Evolutionary conservation across 2,797 vertebrate species (phyloP).

Genomic region (Hoplostethus atlanticus): DNA sequence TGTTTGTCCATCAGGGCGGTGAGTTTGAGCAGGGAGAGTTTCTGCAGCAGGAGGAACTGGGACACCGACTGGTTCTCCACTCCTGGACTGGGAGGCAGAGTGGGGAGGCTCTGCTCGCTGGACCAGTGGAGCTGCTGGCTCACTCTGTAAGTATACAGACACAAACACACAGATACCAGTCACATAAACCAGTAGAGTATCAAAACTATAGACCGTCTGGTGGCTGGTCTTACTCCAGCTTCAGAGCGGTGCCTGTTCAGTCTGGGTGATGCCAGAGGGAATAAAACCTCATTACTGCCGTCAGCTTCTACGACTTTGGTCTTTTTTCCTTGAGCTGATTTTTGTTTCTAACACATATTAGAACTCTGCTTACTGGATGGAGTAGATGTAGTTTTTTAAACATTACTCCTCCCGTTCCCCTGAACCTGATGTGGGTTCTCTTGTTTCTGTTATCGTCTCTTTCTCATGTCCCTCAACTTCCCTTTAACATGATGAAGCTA

Average conservation of each 20-base stretch:
- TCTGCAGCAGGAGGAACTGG: slow-evolving; percentile 86
- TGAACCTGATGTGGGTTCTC: too few relatives aligned
- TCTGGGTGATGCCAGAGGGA: neutral
- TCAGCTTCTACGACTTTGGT: too few relatives aligned
- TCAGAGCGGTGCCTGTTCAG: neutral
- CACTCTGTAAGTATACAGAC: slow-evolving; percentile 50
- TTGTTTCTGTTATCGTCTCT: too few relatives aligned
- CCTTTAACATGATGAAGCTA: too few relatives aligned
- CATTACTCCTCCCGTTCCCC: too few relatives aligned
- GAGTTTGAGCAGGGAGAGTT: slow-evolving; percentile 88
- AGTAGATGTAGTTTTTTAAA: too few relatives aligned
- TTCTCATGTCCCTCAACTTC: too few relatives aligned
- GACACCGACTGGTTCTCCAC: slow-evolving; percentile 80
- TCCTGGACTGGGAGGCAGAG: slow-evolving; percentile 64
- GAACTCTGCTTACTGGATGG: too few relatives aligned
- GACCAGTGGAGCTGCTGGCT: slow-evolving; percentile 75
- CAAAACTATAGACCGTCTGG: slow-evolving; percentile 11
- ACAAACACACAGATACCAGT: neutral
- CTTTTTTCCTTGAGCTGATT: too few relatives aligned
- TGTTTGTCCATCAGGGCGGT: slow-evolving; percentile 92
- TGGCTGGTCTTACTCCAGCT: too few relatives aligned
- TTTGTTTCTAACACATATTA: too few relatives aligned
- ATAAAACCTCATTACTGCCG: too few relatives aligned
- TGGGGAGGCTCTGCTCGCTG: slow-evolving; percentile 74
- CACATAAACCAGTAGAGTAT: slow-evolving; percentile 1